Evolutionary conservation across 2,797 vertebrate species (phyloP).

Genomic region (Rhinella marina): DNA sequence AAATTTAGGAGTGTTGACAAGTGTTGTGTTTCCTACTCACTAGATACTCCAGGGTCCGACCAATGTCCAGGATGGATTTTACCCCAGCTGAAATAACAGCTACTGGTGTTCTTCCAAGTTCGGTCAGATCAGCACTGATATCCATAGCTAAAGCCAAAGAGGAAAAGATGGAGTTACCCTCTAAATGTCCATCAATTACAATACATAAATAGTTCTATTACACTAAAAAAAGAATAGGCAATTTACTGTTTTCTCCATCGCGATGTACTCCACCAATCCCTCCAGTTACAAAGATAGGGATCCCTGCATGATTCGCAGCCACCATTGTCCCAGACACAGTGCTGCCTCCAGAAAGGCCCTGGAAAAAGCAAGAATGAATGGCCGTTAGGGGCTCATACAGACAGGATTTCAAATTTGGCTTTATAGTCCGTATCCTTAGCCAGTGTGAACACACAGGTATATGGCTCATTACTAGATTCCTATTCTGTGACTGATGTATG

Average conservation of each 20-base stretch:
- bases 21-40: conserved; percentile 71
- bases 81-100: conserved; percentile 88
- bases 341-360: conserved; percentile 88
- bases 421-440: no score
- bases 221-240: neutral
- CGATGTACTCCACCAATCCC: conserved; percentile 91
- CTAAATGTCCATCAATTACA: neutral
- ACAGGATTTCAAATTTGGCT: no score
- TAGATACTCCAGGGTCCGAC: conserved; percentile 89
- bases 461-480: no score
- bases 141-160: conserved; percentile 80
- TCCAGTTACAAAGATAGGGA: conserved; percentile 87
- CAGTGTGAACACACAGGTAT: no score
- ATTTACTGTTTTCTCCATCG: conserved; percentile 85
- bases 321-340: conserved; percentile 91
- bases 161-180: conserved; percentile 7
- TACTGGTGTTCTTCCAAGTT: conserved; percentile 86
- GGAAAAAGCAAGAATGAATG: neutral
- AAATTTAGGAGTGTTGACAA: no score
- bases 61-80: conserved; percentile 91
- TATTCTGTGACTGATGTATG: no score
- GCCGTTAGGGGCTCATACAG: neutral
- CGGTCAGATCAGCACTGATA: conserved; percentile 89
- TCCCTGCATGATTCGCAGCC: conserved; percentile 82
- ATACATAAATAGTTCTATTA: neutral